Evolutionary conservation across 2,888 invertebrate species (phyloP).

Genomic region (Noctua comes): DNA sequence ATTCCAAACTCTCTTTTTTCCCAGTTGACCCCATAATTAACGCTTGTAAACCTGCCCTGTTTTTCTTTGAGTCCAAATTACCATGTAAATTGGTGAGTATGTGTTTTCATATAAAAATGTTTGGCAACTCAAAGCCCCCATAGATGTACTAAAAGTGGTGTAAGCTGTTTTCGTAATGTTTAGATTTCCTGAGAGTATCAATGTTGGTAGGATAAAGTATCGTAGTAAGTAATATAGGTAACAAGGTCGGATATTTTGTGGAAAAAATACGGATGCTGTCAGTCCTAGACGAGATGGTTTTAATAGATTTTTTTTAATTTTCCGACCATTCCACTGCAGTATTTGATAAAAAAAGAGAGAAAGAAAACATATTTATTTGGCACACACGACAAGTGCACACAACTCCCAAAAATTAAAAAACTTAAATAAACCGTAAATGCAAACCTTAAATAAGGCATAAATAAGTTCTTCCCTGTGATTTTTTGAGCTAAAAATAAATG

Average conservation of each 20-base stretch:
- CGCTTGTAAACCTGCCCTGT: constrained; percentile 17
- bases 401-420: too few species aligned
- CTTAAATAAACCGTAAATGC: too few species aligned
- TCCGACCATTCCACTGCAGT: neutral
- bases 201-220: neutral
- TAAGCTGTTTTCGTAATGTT: neutral
- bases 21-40: constrained; percentile 30
- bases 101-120: constrained; percentile 24
- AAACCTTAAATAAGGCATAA: too few species aligned
- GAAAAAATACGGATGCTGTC: neutral
- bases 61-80: constrained; percentile 47
- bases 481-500: neutral
- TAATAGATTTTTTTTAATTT: neutral
- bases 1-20: neutral
- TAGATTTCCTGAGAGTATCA: neutral
- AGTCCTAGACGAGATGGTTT: too few species aligned
- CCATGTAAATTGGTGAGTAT: constrained; percentile 38
- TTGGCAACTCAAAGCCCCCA: neutral
- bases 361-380: too few species aligned
- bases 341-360: too few species aligned
- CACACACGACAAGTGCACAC: too few species aligned
- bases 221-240: too few species aligned
- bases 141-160: neutral
- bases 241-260: neutral
- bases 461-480: neutral